Percentiles rank a stretch among this genome's conserved stretches.
Conservation (phyloP, 2,113 vertebrate genomes). For the Leptocoma aspasia region DNA sequence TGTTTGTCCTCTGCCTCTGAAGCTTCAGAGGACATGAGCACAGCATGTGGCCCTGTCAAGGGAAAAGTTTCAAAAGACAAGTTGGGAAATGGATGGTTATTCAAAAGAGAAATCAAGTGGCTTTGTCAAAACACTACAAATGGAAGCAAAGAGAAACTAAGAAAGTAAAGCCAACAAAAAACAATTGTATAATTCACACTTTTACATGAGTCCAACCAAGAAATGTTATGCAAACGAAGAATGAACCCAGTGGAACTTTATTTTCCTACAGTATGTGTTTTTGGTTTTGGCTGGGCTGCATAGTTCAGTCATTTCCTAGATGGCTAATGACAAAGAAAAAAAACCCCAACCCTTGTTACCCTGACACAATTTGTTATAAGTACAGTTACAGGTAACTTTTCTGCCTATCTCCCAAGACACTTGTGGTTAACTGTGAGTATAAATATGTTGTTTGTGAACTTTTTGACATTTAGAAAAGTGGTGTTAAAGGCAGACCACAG, state of each 20-base stretch:
- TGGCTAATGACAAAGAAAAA: background rate
- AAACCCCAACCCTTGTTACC: background rate
- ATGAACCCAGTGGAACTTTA: background rate
- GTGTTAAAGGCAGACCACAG: background rate
- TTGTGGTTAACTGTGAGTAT: background rate
- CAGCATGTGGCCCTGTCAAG: background rate
- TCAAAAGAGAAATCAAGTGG: background rate
- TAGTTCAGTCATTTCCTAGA: conserved; percentile 20
- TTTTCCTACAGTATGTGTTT: conserved; percentile 1
- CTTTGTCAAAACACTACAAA: conserved; percentile 15
- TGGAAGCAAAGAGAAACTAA: conserved; percentile 15
- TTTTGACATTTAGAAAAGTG: background rate
- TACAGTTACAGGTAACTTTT: conserved; percentile 1
- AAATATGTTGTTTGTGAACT: background rate
- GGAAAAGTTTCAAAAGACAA: background rate
- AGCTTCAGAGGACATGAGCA: background rate
- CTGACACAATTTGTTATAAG: background rate
- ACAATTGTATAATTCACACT: background rate
- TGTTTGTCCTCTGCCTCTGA: background rate
- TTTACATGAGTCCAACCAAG: background rate
- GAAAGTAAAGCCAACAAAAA: background rate
- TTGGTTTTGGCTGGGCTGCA: background rate
- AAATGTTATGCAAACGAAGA: background rate
- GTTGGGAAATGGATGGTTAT: background rate
- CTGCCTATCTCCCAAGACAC: background rate